These are phyloP conservation scores for Buphagus erythrorhynchus DNA, from an alignment of 2,797 vertebrate genomes.

Conservation along the genomic window DNA sequence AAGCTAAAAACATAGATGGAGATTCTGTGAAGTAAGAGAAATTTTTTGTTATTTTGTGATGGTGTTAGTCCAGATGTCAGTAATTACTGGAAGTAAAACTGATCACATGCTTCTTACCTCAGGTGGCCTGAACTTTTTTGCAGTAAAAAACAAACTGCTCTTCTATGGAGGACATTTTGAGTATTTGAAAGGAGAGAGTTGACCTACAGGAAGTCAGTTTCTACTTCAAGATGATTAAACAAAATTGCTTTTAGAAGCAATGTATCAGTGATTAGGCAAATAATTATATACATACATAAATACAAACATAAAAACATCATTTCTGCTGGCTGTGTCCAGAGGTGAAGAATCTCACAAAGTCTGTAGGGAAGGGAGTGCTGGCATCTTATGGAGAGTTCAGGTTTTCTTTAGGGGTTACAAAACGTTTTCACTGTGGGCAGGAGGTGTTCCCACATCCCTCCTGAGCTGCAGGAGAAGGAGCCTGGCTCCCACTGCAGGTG, in stretches of 20 bases:
- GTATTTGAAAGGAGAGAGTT: neutral
- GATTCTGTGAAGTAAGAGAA: neutral
- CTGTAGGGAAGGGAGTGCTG: neutral
- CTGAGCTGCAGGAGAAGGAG: fast-evolving
- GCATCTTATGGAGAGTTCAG: fast-evolving
- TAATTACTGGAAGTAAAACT: neutral
- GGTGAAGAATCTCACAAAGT: neutral
- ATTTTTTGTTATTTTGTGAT: neutral
- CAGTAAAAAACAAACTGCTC: neutral
- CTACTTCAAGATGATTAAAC: neutral
- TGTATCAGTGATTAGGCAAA: neutral
- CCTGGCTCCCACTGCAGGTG: neutral
- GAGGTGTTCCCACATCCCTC: neutral
- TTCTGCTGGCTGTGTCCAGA: neutral
- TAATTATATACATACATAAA: neutral
- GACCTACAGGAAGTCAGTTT: neutral
- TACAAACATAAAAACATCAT: neutral
- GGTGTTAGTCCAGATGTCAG: neutral
- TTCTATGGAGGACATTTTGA: neutral
- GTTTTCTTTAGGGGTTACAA: neutral
- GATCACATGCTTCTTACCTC: neutral
- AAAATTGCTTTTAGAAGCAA: neutral
- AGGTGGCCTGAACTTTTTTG: neutral
- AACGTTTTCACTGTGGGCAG: fast-evolving
- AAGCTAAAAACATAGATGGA: neutral